Percentiles rank a stretch among this genome's conserved stretches.
phyloP scores from a whole-genome alignment of 2,888 invertebrate genomes.

The Dusona sp. region DNA sequence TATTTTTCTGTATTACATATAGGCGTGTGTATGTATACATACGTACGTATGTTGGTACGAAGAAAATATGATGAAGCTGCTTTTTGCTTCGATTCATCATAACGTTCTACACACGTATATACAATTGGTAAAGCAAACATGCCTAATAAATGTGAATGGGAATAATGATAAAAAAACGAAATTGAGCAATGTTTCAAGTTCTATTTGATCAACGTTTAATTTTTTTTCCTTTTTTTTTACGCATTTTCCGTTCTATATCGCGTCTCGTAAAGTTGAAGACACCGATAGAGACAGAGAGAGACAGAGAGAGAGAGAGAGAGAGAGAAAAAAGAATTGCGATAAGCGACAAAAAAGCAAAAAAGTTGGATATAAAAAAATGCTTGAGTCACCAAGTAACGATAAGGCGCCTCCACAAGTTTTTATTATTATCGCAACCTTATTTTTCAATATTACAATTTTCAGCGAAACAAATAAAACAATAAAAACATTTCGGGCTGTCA shows the following conservation, averaged over 20 bases:
- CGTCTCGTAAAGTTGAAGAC: conserved; percentile 2
- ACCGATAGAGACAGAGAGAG: not conserved
- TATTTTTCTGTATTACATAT: conserved; percentile 4
- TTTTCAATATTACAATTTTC: not conserved
- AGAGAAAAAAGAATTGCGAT: conserved; percentile 13
- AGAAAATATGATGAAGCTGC: conserved; percentile 14
- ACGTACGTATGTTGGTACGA: not conserved
- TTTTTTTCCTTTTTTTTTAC: no score
- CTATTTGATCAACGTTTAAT: not conserved
- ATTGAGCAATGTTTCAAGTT: not conserved
- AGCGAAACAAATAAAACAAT: not conserved
- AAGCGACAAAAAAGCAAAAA: conserved; percentile 39
- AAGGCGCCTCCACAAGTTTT: not conserved
- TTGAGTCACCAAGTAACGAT: conserved; percentile 14
- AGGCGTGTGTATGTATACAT: not conserved
- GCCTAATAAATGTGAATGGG: conserved; percentile 5
- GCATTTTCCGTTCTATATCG: not conserved
- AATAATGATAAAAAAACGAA: conserved; percentile 22
- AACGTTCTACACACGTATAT: not conserved
- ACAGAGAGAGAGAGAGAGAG: not conserved
- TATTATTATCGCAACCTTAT: not conserved
- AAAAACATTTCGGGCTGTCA: not conserved
- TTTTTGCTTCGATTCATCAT: not conserved
- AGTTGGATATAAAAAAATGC: conserved; percentile 10
- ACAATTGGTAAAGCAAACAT: not conserved